A percentile compares a stretch with the other conserved stretches of the same genome.
Evolutionary conservation across 2,113 vertebrate genomes (phyloP).

Genomic region (Prunella himalayana): DNA sequence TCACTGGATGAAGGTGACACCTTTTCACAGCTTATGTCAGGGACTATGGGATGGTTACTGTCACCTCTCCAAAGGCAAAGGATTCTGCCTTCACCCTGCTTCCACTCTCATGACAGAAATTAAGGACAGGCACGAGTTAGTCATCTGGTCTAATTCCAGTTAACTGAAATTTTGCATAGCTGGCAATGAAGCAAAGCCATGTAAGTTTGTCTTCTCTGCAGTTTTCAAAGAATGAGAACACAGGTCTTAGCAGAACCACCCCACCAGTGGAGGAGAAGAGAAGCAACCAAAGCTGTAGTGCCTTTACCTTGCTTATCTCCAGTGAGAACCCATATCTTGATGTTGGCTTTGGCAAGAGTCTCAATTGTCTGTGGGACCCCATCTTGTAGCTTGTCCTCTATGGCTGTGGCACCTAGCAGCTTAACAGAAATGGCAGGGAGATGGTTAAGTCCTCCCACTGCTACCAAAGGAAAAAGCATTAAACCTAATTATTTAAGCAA

Average conservation of each 20-base stretch:
- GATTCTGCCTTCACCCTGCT: neutral
- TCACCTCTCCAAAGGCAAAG: neutral
- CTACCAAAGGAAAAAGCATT: neutral
- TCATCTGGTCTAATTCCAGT: neutral
- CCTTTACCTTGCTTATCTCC: slow-evolving; percentile 93
- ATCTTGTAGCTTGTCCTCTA: slow-evolving; percentile 95
- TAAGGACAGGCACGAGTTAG: neutral
- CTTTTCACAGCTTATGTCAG: neutral
- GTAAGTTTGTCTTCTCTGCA: neutral
- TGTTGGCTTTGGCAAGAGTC: slow-evolving; percentile 86
- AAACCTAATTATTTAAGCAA: neutral
- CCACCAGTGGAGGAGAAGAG: neutral
- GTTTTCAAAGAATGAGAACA: neutral
- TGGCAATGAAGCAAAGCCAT: neutral
- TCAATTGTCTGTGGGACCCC: slow-evolving; percentile 90
- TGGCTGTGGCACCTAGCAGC: slow-evolving; percentile 87
- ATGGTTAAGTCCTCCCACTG: neutral
- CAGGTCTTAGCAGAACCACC: neutral
- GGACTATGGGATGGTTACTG: neutral
- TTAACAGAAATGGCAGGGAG: slow-evolving; percentile 26
- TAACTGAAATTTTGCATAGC: neutral
- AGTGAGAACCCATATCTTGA: slow-evolving; percentile 94
- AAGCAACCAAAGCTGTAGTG: neutral
- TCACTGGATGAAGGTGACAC: neutral
- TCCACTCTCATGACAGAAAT: neutral